Conservation (phyloP, 2,797 vertebrate species). For the Acanthornis magna region DNA sequence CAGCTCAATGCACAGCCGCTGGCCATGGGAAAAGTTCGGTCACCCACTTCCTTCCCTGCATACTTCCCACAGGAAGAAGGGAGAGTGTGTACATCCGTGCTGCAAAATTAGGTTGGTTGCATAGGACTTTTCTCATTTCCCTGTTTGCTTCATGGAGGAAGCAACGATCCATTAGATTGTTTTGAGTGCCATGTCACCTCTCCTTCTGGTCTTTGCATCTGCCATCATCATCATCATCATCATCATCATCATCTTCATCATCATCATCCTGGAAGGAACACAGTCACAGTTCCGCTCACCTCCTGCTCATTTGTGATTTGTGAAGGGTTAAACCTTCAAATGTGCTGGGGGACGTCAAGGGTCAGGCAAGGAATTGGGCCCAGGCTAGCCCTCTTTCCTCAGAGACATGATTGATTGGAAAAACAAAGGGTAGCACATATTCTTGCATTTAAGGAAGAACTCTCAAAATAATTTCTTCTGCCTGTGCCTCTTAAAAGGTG, state of each 20-base stretch:
- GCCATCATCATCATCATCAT: background rate
- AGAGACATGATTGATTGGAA: fast-evolving
- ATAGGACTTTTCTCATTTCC: background rate
- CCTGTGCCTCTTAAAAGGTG: background rate
- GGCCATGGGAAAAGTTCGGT: background rate
- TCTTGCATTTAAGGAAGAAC: background rate
- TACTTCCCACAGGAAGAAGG: background rate
- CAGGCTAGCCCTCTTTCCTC: fast-evolving
- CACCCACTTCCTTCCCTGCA: background rate
- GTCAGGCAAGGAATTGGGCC: background rate
- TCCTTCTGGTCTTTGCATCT: background rate
- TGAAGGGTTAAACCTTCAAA: background rate
- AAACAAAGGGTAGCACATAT: background rate
- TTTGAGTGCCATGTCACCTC: background rate
- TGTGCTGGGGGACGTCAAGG: fast-evolving
- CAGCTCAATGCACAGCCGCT: background rate
- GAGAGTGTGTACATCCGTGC: background rate
- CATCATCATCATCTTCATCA: background rate
- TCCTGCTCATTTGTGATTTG: background rate
- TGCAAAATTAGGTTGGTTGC: background rate
- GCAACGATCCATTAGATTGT: background rate
- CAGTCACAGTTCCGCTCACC: background rate
- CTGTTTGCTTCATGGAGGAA: background rate
- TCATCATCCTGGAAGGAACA: background rate
- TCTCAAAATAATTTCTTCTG: background rate